These are phyloP conservation scores for Dascillus cervinus DNA, from an alignment of 2,888 invertebrate species.

Conservation along the genomic window DNA sequence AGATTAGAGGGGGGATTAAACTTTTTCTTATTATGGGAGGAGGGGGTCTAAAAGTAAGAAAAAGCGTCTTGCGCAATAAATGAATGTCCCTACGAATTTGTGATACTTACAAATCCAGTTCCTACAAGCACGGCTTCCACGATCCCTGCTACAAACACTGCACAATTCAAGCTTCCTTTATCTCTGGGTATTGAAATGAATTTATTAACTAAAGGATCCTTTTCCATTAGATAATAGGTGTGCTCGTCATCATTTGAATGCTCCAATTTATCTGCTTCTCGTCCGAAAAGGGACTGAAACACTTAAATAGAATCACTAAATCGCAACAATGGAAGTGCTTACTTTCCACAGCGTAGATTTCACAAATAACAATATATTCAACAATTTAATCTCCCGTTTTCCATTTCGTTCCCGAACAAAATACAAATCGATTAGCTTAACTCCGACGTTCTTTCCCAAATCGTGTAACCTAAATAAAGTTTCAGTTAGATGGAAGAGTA, in stretches of 20 bases:
- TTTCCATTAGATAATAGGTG: slow-evolving; percentile 97
- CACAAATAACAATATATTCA: slow-evolving; percentile 91
- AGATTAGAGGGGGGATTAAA: too few species aligned
- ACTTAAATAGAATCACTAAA: not conserved
- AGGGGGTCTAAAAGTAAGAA: too few species aligned
- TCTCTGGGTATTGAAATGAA: slow-evolving; percentile 98
- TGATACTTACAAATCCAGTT: slow-evolving; percentile 86
- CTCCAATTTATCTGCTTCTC: slow-evolving; percentile 97
- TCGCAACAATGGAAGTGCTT: slow-evolving; percentile 12
- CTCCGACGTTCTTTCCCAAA: slow-evolving; percentile 91
- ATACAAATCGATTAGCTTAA: slow-evolving; percentile 86
- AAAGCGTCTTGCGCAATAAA: too few species aligned
- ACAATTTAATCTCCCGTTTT: slow-evolving; percentile 89
- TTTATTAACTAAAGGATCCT: slow-evolving; percentile 91
- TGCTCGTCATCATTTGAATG: slow-evolving; percentile 98
- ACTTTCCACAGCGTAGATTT: slow-evolving; percentile 97
- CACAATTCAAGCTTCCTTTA: slow-evolving; percentile 95
- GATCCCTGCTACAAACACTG: slow-evolving; percentile 97
- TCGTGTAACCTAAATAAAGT: slow-evolving; percentile 69
- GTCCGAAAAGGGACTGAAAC: slow-evolving; percentile 80
- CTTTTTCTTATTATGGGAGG: too few species aligned
- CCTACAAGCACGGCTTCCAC: slow-evolving; percentile 92
- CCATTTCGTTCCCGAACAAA: slow-evolving; percentile 89
- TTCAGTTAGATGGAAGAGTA: not conserved
- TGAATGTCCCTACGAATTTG: too few species aligned